These are phyloP conservation scores for Corythornis vintsioides DNA, from an alignment of 2,113 vertebrate species.

Conservation along the genomic window DNA sequence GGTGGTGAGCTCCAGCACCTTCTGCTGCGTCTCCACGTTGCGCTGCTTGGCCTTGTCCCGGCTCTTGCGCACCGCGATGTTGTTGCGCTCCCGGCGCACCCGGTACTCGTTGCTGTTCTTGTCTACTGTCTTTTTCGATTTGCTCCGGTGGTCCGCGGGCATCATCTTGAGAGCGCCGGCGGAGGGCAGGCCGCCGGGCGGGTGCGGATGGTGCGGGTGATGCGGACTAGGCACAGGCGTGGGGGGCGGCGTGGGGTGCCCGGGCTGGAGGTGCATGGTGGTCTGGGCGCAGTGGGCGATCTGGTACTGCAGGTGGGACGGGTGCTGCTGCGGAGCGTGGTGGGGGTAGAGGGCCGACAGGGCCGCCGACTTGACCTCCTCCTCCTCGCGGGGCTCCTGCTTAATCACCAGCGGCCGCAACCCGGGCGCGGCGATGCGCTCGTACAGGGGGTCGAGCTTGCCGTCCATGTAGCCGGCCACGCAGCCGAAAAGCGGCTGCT, in stretches of 20 bases:
- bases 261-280: constrained; percentile 94
- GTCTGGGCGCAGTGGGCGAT: constrained; percentile 96
- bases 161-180: constrained; percentile 47
- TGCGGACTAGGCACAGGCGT: constrained; percentile 95
- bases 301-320: constrained; percentile 95
- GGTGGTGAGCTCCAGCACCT: constrained; percentile 89
- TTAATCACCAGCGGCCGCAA: constrained; percentile 92
- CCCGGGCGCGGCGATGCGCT: constrained; percentile 81
- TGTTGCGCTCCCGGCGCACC: constrained; percentile 94
- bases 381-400: constrained; percentile 92
- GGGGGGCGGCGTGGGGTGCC: constrained; percentile 95
- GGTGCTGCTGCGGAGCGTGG: constrained; percentile 75
- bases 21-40: constrained; percentile 97
- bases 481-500: constrained; percentile 80
- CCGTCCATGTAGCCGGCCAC: constrained; percentile 85
- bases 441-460: constrained; percentile 88
- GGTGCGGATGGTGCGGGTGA: constrained; percentile 70
- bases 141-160: constrained; percentile 74
- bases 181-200: constrained; percentile 40
- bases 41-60: constrained; percentile 97
- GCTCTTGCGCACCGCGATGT: constrained; percentile 97
- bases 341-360: constrained; percentile 83
- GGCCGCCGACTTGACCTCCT: constrained; percentile 81
- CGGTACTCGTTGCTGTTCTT: constrained; percentile 96
- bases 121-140: constrained; percentile 91